Percentiles rank a stretch among this genome's conserved stretches.
phyloP scores from a whole-genome alignment of 2,113 vertebrate species.

The Cebidichthys violaceus region DNA sequence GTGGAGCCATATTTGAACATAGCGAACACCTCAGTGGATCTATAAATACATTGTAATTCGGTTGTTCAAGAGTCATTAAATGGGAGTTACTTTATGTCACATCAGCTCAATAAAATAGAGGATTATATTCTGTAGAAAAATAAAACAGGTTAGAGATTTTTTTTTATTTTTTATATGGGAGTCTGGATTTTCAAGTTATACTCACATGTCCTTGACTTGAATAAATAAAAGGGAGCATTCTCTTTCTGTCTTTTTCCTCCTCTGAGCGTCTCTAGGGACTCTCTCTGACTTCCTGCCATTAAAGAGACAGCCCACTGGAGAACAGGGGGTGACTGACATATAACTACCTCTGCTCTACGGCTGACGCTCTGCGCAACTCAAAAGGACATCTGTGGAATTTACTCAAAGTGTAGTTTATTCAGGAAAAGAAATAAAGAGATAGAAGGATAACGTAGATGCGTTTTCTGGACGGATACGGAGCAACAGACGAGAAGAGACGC shows the following conservation, averaged over 20 bases:
- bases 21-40: slow-evolving; percentile 28
- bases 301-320: slow-evolving; percentile 77
- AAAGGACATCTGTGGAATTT: slow-evolving; percentile 72
- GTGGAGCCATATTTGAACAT: slow-evolving; percentile 41
- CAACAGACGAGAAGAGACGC: neutral
- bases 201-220: slow-evolving; percentile 39
- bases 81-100: neutral
- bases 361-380: slow-evolving; percentile 51
- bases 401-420: slow-evolving; percentile 33
- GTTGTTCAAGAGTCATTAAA: slow-evolving; percentile 10
- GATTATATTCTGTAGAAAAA: slow-evolving; percentile 20
- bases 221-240: slow-evolving; percentile 68
- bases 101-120: neutral
- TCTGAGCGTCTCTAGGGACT: slow-evolving; percentile 59
- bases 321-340: slow-evolving; percentile 72
- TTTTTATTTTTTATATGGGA: neutral
- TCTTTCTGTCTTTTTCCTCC: slow-evolving; percentile 53
- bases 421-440: slow-evolving; percentile 11
- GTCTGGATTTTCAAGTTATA: slow-evolving; percentile 22
- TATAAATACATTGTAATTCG: slow-evolving; percentile 32
- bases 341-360: slow-evolving; percentile 64
- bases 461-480: neutral
- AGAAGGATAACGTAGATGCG: neutral
- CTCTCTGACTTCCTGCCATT: slow-evolving; percentile 81
- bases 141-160: neutral